Evolutionary conservation across 2,113 vertebrate genomes (phyloP), one percentile per base, ranked within the genome.

Genomic region (Vidua macroura): DNA sequence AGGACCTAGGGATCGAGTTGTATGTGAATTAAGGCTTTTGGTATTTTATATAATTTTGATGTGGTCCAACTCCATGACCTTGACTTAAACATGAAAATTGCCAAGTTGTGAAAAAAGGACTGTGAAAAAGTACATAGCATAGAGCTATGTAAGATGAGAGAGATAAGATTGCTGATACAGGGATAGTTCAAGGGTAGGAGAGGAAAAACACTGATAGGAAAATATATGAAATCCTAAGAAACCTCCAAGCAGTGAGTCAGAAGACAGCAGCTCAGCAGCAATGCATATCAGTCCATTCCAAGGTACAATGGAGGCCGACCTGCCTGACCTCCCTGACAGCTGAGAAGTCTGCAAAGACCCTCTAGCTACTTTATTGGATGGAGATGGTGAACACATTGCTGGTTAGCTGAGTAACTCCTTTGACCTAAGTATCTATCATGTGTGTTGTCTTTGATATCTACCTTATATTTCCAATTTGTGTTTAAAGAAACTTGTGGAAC

Each of bases 271-370:
- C 24, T 55, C 56, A 79, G 25, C 25, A 79, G 35, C 13, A 25
- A 0, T 24, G 25, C 33, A 1, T 25, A 51, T 55, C 49, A 60
- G 58, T 9, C 25, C 27, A 33, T 35, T 63, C 44, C 39, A 68
- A 68, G 19, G 31, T 33, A 7, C 14, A 15, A 2, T 11, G 35
- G 10, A 89, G 11, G 30, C 5, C 0, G 0, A 30, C 11, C 12
- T 75, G 11, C 51, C 53, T 63, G 46, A 70, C 35, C 28, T 49
- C 39, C 13, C 3, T 28, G 28, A 9, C 10, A 59, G 69, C 23
- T 68, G 33, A 62, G 17, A 68, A 64, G 23, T 8, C n/a, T 44
- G 16, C 13, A 68, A 76, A 59, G 13, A 59, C 7, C 4, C 7
- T 88, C 55, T 21, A 59, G 3, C 4, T 55, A 12, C 16, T 39